Base-by-base conservation (phyloP, 2,888 invertebrate genomes). In the Pherbina coryleti region DNA sequence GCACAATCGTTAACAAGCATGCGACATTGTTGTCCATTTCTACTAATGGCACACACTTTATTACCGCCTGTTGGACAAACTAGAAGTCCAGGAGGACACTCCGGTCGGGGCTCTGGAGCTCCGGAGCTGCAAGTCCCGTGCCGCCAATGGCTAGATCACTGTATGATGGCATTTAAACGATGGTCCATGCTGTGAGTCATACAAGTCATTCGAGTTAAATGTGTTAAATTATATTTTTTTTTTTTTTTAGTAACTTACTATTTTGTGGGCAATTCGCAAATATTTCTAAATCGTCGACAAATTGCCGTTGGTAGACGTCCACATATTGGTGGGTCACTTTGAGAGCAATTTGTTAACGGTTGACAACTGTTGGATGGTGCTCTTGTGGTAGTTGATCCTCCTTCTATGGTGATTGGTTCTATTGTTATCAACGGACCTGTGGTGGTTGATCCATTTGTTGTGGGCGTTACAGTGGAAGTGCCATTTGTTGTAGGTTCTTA, bases 21-120 rank as follows among this genome's bases (percentile, higher is more conserved):
- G 14, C 76, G 79, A 31, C 79, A 79, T 4, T 66, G 44, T 37
- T 25, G 60, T 3, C 76, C 34, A 62, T 79, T 57, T 55, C 57
- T 71, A 34, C 55, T 62, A 4, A 62, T 57, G 25, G 76, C 76
- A 14, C 79, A 79, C 14, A 76, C 17, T 53, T 31, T 60, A 5
- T 5, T 1, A 17, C 67, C 67, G 34, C n/a, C 19, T 0, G 72
- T 31, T 17, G 72, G 78, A 8, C 70, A 31, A 28, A 22, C 9
- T 69, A 31, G n/a, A n/a, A 37, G 17, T 0, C 37, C 37, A n/a
- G 57, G 17, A 25, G 49, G 25, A 17, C 53, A 53, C 5, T 3
- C 28, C 17, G 49, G 31, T 3, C 28, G 5, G 7, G 19, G 7
- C 19, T 28, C 17, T 14, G 44, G 22, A 28, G 14, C 3, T n/a